Conservation (phyloP, 2,797 vertebrate genomes). For the Girardinus metallicus region DNA sequence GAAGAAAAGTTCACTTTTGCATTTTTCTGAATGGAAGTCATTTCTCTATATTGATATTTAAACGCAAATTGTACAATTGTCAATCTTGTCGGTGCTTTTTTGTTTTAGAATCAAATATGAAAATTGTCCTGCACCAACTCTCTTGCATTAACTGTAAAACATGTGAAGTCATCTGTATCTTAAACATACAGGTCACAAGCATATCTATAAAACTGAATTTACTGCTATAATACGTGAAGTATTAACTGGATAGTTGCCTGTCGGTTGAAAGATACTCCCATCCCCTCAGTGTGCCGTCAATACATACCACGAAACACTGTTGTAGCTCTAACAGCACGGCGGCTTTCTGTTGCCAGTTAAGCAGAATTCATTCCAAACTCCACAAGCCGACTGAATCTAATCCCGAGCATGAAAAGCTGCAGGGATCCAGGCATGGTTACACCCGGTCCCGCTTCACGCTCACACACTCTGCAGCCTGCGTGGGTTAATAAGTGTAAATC, state of each 20-base stretch:
- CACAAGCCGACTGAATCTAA: constrained; percentile 25
- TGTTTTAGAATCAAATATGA: background rate
- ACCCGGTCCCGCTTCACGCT: constrained; percentile 34
- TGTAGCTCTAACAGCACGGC: background rate
- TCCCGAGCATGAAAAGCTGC: constrained; percentile 20
- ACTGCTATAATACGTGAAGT: background rate
- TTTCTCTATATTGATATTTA: background rate
- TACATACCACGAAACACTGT: background rate
- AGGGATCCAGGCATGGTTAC: constrained; percentile 23
- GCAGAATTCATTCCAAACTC: constrained; percentile 19
- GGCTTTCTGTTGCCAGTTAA: constrained; percentile 7
- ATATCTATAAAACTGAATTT: background rate
- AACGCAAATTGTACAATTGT: background rate
- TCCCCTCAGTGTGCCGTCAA: background rate
- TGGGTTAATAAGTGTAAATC: constrained; percentile 48
- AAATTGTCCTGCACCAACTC: background rate
- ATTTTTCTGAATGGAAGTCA: background rate
- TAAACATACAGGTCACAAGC: background rate
- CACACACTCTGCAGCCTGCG: constrained; percentile 21
- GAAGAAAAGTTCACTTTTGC: background rate
- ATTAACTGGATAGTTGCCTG: constrained; percentile 3
- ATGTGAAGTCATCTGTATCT: background rate
- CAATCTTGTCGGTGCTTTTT: background rate
- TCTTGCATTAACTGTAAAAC: background rate
- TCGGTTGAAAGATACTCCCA: background rate